Evolutionary conservation across 2,797 vertebrate genomes (phyloP).

Genomic region (Synanceia verrucosa): DNA sequence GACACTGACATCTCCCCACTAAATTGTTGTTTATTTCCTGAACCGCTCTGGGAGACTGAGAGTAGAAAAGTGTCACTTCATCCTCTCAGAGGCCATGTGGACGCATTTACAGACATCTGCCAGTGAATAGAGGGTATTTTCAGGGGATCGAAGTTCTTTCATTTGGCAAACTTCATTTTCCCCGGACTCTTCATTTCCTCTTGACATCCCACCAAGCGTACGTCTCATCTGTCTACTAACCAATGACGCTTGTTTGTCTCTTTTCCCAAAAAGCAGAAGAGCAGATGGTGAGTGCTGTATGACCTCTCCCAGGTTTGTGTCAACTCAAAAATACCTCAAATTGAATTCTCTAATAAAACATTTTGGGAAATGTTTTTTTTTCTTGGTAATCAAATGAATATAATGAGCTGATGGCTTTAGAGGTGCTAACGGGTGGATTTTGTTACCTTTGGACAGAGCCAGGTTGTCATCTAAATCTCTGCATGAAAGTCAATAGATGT

Average conservation of each 20-base stretch:
- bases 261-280: constrained; percentile 50
- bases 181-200: constrained; percentile 48
- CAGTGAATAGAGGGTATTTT: constrained; percentile 41
- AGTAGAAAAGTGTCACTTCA: constrained; percentile 34
- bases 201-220: constrained; percentile 48
- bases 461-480: not conserved
- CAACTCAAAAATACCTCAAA: not conserved
- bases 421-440: not conserved
- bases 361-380: not conserved
- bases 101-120: constrained; percentile 32
- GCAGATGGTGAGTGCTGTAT: constrained; percentile 46
- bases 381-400: not conserved
- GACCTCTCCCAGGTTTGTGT: constrained; percentile 40
- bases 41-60: not conserved
- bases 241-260: constrained; percentile 50
- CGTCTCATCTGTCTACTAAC: constrained; percentile 50
- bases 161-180: constrained; percentile 39
- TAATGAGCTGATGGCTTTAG: not conserved
- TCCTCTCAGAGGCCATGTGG: not conserved
- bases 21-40: constrained; percentile 45
- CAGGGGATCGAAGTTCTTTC: constrained; percentile 48
- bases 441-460: not conserved
- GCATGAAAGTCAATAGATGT: not conserved
- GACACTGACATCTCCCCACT: constrained; percentile 24
- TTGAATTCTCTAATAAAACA: not conserved